Evolutionary conservation across 1,140 invertebrate species (phyloP).

Genomic region (Diorhabda carinulata): DNA sequence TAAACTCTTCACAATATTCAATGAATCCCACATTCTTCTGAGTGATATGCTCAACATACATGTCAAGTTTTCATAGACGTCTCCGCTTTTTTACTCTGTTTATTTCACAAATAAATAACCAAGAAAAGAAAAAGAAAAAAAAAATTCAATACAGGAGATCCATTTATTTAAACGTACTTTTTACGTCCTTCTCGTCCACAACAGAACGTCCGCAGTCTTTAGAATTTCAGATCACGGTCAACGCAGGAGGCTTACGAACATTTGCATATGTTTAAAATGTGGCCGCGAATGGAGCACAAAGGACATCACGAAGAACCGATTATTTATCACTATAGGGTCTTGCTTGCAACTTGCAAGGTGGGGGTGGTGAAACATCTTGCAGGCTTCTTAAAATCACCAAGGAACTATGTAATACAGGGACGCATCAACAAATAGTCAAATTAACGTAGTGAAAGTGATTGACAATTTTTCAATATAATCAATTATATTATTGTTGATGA

Average conservation of each 20-base stretch:
- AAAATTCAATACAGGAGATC: too few relatives aligned
- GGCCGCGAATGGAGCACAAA: conserved; percentile 44
- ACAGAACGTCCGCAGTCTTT: conserved; percentile 27
- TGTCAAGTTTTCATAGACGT: too few relatives aligned
- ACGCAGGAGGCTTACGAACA: conserved; percentile 36
- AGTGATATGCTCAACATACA: too few relatives aligned
- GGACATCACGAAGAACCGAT: conserved; percentile 44
- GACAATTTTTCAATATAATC: too few relatives aligned
- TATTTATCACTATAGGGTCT: conserved; percentile 43
- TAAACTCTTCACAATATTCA: too few relatives aligned
- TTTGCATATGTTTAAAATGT: conserved; percentile 49
- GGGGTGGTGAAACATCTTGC: conserved; percentile 36
- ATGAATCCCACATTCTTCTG: too few relatives aligned
- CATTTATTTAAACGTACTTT: neutral
- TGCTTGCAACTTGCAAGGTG: conserved; percentile 14
- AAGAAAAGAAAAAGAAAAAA: too few relatives aligned
- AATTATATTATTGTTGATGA: too few relatives aligned
- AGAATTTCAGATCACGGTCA: conserved; percentile 40
- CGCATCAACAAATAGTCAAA: too few relatives aligned
- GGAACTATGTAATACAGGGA: neutral
- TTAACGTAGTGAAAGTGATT: too few relatives aligned
- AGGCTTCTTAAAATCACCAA: conserved; percentile 29
- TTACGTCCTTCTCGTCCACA: neutral
- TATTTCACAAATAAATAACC: too few relatives aligned
- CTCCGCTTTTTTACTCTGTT: too few relatives aligned